Percentiles rank a stretch among this genome's conserved stretches.
These are phyloP conservation scores for Pachyuromys duprasi DNA, from an alignment of 2,797 vertebrate species.

Conservation along the genomic window DNA sequence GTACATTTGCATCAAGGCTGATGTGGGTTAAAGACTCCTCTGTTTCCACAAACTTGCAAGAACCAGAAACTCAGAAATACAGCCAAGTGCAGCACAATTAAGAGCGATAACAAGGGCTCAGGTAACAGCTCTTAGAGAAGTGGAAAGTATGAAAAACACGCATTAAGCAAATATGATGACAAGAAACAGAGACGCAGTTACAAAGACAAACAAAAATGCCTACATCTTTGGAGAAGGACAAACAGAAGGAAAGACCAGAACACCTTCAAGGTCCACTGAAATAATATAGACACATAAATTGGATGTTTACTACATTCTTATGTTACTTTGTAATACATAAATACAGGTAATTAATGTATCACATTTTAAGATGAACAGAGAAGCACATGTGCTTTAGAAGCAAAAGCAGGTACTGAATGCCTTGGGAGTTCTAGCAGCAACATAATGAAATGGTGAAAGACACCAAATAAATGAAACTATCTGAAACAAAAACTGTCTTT, in stretches of 20 bases:
- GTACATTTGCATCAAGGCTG: conserved; percentile 82
- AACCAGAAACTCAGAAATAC: conserved; percentile 85
- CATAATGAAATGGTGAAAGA: conserved; percentile 27
- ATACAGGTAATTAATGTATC: background rate
- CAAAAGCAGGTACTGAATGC: background rate
- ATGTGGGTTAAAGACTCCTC: conserved; percentile 82
- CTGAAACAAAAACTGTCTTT: background rate
- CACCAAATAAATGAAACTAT: conserved; percentile 44
- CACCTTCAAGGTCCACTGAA: conserved; percentile 23
- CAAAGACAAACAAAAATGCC: conserved; percentile 68
- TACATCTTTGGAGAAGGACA: conserved; percentile 33
- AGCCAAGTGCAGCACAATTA: conserved; percentile 81
- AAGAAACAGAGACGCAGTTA: conserved; percentile 68
- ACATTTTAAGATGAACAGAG: background rate
- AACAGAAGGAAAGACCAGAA: background rate
- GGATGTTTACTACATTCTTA: background rate
- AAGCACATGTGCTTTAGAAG: conserved; percentile 7
- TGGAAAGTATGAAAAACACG: conserved; percentile 80
- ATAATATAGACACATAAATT: background rate
- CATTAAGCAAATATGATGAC: conserved; percentile 79
- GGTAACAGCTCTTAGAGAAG: conserved; percentile 79
- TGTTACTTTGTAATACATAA: background rate
- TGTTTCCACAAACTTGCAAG: conserved; percentile 85
- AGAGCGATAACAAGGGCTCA: conserved; percentile 81
- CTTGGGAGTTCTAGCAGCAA: background rate